A percentile compares a stretch with the other conserved stretches of the same genome.
Evolutionary conservation across 2,888 invertebrate genomes (phyloP).

Genomic region (Limnephilus rhombicus): DNA sequence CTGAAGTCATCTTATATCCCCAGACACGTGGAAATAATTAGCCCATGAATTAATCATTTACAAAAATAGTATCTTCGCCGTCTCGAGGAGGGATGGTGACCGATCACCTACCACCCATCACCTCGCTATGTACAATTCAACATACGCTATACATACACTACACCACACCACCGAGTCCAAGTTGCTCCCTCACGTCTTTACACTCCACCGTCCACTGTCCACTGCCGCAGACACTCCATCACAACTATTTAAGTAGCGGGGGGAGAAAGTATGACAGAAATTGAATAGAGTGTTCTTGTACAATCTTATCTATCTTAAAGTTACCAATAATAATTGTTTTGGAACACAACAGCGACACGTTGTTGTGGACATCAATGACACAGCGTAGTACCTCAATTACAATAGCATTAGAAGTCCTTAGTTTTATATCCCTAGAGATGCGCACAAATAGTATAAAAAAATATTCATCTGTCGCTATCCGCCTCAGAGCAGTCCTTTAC

Average conservation of each 20-base stretch:
- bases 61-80: slow-evolving; percentile 1
- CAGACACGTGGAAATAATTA: background rate
- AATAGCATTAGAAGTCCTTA: background rate
- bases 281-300: background rate
- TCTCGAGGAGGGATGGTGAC: background rate
- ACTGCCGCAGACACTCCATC: background rate
- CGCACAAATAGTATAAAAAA: slow-evolving; percentile 34
- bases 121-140: background rate
- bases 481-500: slow-evolving; percentile 24
- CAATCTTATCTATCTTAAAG: background rate
- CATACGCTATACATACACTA: background rate
- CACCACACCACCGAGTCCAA: background rate
- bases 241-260: background rate
- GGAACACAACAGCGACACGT: background rate
- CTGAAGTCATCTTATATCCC: background rate
- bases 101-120: background rate
- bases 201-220: background rate
- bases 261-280: background rate
- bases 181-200: background rate
- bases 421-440: slow-evolving; percentile 30
- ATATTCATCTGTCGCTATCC: slow-evolving; percentile 48
- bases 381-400: slow-evolving; percentile 12
- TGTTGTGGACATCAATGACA: slow-evolving; percentile 11
- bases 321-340: background rate
- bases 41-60: background rate